Evolutionary conservation across 2,797 vertebrate species (phyloP).

Genomic region (Rhinogobio ventralis): DNA sequence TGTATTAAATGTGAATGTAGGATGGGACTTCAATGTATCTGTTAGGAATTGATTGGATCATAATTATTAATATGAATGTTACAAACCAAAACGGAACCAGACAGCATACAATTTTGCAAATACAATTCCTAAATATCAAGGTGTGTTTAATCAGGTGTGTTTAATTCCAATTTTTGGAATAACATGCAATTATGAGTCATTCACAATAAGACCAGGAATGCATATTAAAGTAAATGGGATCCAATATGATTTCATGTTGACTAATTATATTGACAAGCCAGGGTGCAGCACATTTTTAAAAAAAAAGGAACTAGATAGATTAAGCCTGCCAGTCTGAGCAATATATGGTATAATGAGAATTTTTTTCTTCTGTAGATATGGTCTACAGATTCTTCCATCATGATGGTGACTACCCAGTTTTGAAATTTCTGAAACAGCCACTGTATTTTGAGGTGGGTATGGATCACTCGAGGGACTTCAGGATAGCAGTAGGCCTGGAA

Average conservation of each 20-base stretch:
- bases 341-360: neutral
- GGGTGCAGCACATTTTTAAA: too few relatives aligned
- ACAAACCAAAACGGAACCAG: neutral
- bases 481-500: neutral
- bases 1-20: neutral
- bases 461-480: constrained; percentile 24
- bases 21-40: neutral
- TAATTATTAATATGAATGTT: neutral
- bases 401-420: constrained; percentile 19
- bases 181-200: neutral
- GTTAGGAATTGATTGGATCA: neutral
- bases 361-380: neutral
- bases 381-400: constrained; percentile 36
- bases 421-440: constrained; percentile 34
- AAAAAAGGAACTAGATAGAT: neutral
- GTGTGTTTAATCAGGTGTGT: too few relatives aligned
- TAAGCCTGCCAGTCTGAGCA: neutral
- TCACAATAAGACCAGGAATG: neutral
- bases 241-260: neutral
- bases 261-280: neutral
- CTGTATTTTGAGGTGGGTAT: constrained; percentile 42
- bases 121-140: neutral
- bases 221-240: neutral
- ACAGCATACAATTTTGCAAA: neutral
- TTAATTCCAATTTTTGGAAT: too few relatives aligned